phyloP scores from a whole-genome alignment of 2,797 vertebrate genomes.

The Enteromius afrohamiltoni region DNA sequence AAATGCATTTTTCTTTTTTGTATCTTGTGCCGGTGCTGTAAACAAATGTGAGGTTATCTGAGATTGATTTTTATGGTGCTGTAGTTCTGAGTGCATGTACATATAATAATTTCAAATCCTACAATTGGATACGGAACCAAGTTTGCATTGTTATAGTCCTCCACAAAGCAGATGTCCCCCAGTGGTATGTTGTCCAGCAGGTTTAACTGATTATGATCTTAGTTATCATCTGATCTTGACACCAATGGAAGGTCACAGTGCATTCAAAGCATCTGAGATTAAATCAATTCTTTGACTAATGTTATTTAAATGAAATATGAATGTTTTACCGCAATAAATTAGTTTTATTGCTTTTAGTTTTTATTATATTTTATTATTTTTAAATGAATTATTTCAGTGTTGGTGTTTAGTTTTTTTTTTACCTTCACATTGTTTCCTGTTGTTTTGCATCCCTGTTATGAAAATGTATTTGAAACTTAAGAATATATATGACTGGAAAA shows the following conservation, averaged over 20 bases:
- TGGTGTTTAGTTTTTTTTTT: neutral
- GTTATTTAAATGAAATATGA: neutral
- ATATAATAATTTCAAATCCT: neutral
- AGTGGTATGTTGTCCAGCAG: neutral
- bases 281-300: neutral
- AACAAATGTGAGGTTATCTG: neutral
- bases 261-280: slow-evolving; percentile 12
- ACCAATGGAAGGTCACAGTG: slow-evolving; percentile 17
- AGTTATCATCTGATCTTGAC: neutral
- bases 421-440: neutral
- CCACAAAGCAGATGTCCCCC: neutral
- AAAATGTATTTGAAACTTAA: neutral
- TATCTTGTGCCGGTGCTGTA: neutral
- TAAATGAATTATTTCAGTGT: neutral
- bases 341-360: neutral
- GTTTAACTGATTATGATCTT: neutral
- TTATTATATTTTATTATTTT: neutral
- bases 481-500: neutral
- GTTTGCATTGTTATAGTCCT: neutral
- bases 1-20: slow-evolving; percentile 7
- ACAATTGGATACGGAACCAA: neutral
- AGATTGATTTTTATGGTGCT: neutral
- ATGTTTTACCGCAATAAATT: neutral
- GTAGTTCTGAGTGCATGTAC: neutral
- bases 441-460: neutral